Percentiles rank a stretch among this genome's conserved stretches.
Evolutionary conservation across 2,888 invertebrate genomes (phyloP).

Genomic region (Phlogophora meticulosa): DNA sequence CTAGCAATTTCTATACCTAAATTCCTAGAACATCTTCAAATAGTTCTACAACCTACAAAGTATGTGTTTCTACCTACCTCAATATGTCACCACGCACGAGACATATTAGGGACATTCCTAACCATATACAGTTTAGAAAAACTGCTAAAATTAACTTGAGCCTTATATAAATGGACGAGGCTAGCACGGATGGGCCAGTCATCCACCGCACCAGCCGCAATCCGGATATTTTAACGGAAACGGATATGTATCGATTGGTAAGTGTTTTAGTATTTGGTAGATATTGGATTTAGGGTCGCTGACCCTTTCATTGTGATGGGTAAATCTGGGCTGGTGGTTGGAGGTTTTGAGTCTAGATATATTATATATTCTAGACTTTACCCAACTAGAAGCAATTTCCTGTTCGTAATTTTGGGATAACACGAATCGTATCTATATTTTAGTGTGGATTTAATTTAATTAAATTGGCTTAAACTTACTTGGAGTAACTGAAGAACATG

Average conservation of each 20-base stretch:
- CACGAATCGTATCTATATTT: background rate
- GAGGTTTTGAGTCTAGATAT: background rate
- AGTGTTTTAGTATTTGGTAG: constrained; percentile 64
- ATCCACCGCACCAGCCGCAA: constrained; percentile 50
- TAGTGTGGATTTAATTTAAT: background rate
- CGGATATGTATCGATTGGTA: constrained; percentile 77
- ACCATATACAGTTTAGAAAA: constrained; percentile 64
- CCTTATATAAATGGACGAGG: constrained; percentile 70
- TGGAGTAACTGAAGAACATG: no score
- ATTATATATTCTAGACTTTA: background rate
- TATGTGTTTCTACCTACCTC: constrained; percentile 16
- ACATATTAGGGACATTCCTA: constrained; percentile 66
- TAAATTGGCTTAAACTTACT: no score
- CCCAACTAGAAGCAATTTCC: background rate
- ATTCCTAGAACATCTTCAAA: background rate
- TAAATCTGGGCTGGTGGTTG: background rate
- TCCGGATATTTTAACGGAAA: constrained; percentile 58
- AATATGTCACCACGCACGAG: constrained; percentile 26
- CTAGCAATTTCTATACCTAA: no score
- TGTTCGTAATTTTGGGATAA: background rate
- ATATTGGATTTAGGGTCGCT: constrained; percentile 30
- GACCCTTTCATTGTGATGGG: constrained; percentile 11
- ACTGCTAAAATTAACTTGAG: constrained; percentile 63
- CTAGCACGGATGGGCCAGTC: constrained; percentile 56
- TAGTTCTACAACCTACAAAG: background rate